Evolutionary conservation across 2,888 invertebrate genomes (phyloP).

Genomic region (Copidosoma aretas): DNA sequence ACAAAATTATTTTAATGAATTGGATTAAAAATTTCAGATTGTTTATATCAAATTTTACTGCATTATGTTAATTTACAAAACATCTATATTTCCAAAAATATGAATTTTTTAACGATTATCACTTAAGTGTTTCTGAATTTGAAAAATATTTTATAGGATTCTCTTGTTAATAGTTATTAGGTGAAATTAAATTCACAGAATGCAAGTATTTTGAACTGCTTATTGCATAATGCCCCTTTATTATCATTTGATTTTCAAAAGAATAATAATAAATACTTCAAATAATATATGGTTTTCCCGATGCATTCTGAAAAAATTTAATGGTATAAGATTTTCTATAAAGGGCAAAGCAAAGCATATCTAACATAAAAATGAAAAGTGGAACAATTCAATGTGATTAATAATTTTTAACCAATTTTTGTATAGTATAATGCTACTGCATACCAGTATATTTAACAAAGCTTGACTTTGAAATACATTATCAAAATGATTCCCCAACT

Average conservation of each 20-base stretch:
- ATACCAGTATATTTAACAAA: conserved; percentile 5
- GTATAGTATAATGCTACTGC: conserved; percentile 7
- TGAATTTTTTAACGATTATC: background rate
- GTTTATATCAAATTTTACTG: background rate
- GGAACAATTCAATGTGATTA: conserved; percentile 14
- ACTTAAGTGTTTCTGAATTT: background rate
- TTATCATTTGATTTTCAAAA: background rate
- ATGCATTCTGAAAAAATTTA: background rate
- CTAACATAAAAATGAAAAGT: background rate
- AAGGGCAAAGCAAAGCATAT: conserved; percentile 7
- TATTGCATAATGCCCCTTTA: conserved; percentile 1
- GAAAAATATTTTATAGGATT: background rate
- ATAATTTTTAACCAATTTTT: conserved; percentile 12
- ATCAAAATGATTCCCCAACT: background rate
- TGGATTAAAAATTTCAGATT: background rate
- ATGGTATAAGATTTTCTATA: background rate
- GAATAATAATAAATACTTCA: background rate
- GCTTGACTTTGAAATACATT: background rate
- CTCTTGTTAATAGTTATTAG: conserved; percentile 14
- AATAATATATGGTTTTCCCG: background rate
- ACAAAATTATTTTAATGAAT: background rate
- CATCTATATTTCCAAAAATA: background rate
- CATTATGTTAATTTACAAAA: background rate
- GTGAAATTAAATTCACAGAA: conserved; percentile 15
- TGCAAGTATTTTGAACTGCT: conserved; percentile 1